Evolutionary conservation across 2,888 invertebrate species (phyloP).

Genomic region (Colostygia pectinataria): DNA sequence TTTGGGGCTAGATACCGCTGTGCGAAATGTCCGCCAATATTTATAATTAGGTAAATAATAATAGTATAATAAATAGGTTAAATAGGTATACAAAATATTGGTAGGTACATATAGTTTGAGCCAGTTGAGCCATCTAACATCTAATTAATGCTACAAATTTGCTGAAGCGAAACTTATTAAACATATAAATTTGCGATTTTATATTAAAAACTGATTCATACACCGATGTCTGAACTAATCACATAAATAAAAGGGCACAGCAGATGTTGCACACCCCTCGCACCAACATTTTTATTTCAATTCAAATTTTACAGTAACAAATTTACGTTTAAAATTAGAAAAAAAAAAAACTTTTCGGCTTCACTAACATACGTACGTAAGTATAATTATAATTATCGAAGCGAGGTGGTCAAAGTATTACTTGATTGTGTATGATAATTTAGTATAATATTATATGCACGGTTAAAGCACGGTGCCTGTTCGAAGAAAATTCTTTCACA

Average conservation of each 20-base stretch:
- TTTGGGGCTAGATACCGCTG: too few relatives aligned
- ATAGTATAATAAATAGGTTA: too few relatives aligned
- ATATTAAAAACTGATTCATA: slow-evolving; percentile 65
- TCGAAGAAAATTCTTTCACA: background rate
- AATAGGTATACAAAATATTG: background rate
- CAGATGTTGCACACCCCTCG: slow-evolving; percentile 65
- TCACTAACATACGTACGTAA: slow-evolving; percentile 33
- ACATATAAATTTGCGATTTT: slow-evolving; percentile 74
- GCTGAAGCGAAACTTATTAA: slow-evolving; percentile 52
- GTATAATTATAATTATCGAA: slow-evolving; percentile 54
- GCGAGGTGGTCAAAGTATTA: slow-evolving; percentile 56
- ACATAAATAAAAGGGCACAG: slow-evolving; percentile 74
- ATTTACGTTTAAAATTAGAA: slow-evolving; percentile 16
- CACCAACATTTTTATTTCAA: slow-evolving; percentile 59
- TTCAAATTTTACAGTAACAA: slow-evolving; percentile 60
- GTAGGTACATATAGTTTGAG: too few relatives aligned
- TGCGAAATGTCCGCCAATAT: too few relatives aligned
- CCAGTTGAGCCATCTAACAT: too few relatives aligned
- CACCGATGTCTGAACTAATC: slow-evolving; percentile 65
- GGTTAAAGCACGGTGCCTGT: background rate
- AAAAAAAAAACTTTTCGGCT: background rate
- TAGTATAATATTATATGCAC: background rate
- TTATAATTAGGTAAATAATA: too few relatives aligned
- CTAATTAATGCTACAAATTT: slow-evolving; percentile 19
- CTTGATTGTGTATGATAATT: background rate